phyloP scores from a whole-genome alignment of 2,113 vertebrate genomes.

The Xerus inauris region DNA sequence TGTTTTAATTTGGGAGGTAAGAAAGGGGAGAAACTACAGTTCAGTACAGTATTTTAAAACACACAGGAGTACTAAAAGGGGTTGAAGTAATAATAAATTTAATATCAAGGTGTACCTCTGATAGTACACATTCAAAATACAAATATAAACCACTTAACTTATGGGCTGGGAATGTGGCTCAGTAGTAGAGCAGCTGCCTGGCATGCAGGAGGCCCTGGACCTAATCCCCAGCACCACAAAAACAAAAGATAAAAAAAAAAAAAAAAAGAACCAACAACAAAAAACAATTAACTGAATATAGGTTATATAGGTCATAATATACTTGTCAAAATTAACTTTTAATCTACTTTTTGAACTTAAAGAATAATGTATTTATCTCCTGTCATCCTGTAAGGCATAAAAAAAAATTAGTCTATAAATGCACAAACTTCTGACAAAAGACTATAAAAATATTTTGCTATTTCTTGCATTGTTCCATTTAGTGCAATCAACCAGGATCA shows the following conservation, averaged over 20 bases:
- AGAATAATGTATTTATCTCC: background rate
- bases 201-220: too few relatives aligned
- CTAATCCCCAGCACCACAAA: too few relatives aligned
- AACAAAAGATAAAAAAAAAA: too few relatives aligned
- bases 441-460: constrained; percentile 1
- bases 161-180: too few relatives aligned
- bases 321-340: background rate
- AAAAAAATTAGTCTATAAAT: background rate
- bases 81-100: background rate
- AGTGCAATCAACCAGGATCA: background rate
- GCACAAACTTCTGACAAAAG: background rate
- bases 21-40: background rate
- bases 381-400: background rate
- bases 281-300: background rate
- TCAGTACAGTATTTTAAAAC: background rate
- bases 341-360: background rate
- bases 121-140: background rate
- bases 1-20: background rate
- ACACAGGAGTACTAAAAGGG: background rate
- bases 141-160: background rate
- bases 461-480: background rate
- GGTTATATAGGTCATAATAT: background rate
- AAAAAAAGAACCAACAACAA: too few relatives aligned
- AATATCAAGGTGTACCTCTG: background rate
- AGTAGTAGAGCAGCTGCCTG: too few relatives aligned